Conservation (phyloP, 2,888 invertebrate genomes). For the Pterobdella sp. region DNA sequence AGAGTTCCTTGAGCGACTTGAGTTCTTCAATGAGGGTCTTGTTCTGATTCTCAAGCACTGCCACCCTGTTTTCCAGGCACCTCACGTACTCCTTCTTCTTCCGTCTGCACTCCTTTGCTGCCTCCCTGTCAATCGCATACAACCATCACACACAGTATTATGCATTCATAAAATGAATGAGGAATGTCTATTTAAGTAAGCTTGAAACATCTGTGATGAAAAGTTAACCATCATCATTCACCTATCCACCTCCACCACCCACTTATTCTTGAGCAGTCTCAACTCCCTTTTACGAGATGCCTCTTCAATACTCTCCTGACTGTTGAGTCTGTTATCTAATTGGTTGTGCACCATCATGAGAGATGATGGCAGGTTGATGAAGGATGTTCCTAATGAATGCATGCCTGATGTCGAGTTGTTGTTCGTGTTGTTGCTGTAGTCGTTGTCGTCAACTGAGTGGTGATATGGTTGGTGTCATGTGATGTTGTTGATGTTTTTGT, state of each 20-base stretch:
- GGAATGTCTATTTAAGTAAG: too few relatives aligned
- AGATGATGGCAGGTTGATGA: conserved; percentile 28
- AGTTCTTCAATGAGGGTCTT: conserved; percentile 97
- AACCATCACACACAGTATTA: background rate
- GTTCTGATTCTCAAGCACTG: conserved; percentile 98
- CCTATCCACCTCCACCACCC: conserved; percentile 14
- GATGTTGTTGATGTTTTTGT: too few relatives aligned
- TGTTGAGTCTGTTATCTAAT: conserved; percentile 41
- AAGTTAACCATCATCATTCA: too few relatives aligned
- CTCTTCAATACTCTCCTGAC: conserved; percentile 62
- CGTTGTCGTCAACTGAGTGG: conserved; percentile 4
- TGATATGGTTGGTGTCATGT: too few relatives aligned
- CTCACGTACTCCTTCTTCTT: conserved; percentile 99
- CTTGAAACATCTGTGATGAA: too few relatives aligned
- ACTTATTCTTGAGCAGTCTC: conserved; percentile 77
- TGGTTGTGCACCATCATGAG: conserved; percentile 41
- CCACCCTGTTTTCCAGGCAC: conserved; percentile 97
- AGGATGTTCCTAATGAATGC: conserved; percentile 25
- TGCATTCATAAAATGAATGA: too few relatives aligned
- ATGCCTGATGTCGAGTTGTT: background rate
- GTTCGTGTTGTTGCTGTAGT: conserved; percentile 1
- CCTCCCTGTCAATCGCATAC: conserved; percentile 65
- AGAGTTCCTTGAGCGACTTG: conserved; percentile 92
- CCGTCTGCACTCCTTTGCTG: conserved; percentile 92
- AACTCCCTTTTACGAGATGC: conserved; percentile 86